phyloP scores from a whole-genome alignment of 2,888 invertebrate species.

The Lochmaea crataegi region DNA sequence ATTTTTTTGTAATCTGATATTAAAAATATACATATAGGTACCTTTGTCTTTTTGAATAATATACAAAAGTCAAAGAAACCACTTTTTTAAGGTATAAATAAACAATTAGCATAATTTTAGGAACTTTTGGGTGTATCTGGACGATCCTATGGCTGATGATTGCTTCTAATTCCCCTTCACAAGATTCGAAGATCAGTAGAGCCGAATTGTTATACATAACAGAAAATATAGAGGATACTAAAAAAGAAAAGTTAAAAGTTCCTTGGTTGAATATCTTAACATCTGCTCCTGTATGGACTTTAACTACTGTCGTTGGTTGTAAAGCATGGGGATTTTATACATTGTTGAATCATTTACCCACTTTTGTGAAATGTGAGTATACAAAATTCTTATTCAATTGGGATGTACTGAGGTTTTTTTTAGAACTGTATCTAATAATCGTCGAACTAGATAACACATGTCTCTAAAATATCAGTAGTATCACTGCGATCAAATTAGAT shows the following conservation, averaged over 20 bases:
- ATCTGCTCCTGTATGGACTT: slow-evolving; percentile 85
- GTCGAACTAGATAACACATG: too few species aligned
- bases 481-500: too few species aligned
- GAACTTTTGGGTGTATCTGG: slow-evolving; percentile 77
- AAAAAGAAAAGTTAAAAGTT: slow-evolving; percentile 68
- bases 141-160: slow-evolving; percentile 77
- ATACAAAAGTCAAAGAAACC: too few species aligned
- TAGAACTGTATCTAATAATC: too few species aligned
- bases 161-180: slow-evolving; percentile 79
- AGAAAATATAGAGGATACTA: slow-evolving; percentile 64
- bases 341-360: slow-evolving; percentile 61
- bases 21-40: too few species aligned
- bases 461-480: too few species aligned
- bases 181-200: slow-evolving; percentile 77
- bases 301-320: slow-evolving; percentile 84
- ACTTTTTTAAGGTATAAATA: too few species aligned
- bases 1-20: too few species aligned
- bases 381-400: too few species aligned
- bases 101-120: slow-evolving; percentile 57
- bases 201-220: slow-evolving; percentile 80
- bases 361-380: slow-evolving; percentile 40
- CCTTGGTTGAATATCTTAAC: slow-evolving; percentile 83
- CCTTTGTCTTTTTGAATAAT: too few species aligned
- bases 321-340: slow-evolving; percentile 94
- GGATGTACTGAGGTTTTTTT: too few species aligned